Percentiles rank a stretch among this genome's conserved stretches.
phyloP scores from a whole-genome alignment of 2,888 invertebrate genomes.

The Nyleta sp. region DNA sequence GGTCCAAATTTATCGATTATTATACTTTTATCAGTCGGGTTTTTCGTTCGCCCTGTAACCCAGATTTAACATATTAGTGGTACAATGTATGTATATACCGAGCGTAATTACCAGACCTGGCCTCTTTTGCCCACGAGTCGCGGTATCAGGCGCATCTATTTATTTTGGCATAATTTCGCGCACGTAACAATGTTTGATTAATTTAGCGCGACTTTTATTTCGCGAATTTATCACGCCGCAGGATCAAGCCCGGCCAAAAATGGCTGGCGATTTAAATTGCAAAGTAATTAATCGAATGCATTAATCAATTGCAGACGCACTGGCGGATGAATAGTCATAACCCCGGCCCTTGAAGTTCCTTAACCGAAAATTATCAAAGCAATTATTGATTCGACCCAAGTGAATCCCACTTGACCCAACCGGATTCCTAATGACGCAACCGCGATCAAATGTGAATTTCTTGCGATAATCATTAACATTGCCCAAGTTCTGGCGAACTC shows the following conservation, averaged over 20 bases:
- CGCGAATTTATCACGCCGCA: slow-evolving; percentile 2
- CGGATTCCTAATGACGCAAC: slow-evolving; percentile 13
- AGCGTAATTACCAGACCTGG: slow-evolving; percentile 35
- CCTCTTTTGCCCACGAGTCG: slow-evolving; percentile 37
- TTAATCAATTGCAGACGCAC: background rate
- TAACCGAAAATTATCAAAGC: background rate
- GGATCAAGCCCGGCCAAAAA: background rate
- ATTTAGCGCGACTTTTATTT: slow-evolving; percentile 28
- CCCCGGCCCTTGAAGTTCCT: background rate
- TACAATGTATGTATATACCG: slow-evolving; percentile 25
- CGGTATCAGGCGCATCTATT: slow-evolving; percentile 37
- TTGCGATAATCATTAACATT: slow-evolving; percentile 19
- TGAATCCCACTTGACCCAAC: slow-evolving; percentile 26
- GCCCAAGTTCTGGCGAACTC: slow-evolving; percentile 15
- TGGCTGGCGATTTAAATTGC: background rate
- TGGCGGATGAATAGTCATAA: background rate
- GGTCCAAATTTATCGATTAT: slow-evolving; percentile 27
- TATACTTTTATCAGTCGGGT: slow-evolving; percentile 22
- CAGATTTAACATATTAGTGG: slow-evolving; percentile 41
- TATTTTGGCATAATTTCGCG: slow-evolving; percentile 45
- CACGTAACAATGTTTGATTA: slow-evolving; percentile 43
- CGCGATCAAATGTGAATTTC: slow-evolving; percentile 10
- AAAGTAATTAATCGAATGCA: background rate
- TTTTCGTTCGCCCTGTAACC: slow-evolving; percentile 28
- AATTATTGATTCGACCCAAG: slow-evolving; percentile 9